Evolutionary conservation across 2,797 vertebrate genomes (phyloP), one percentile per base, ranked within the genome.

Genomic region (Carcharodon carcharias): DNA sequence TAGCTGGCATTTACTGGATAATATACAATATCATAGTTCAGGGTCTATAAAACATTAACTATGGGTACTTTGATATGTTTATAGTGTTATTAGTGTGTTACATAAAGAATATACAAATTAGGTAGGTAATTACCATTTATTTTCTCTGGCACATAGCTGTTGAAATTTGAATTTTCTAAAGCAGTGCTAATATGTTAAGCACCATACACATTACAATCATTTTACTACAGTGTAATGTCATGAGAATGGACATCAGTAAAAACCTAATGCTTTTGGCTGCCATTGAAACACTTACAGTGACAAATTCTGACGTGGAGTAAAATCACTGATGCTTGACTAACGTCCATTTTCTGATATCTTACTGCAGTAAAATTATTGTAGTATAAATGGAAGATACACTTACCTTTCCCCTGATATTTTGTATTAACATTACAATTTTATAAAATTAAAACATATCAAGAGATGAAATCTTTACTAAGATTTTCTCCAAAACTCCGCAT

Each of bases 31-130:
- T 95, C 56, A 73, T 77, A 35, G 69, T 73, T 95, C 50, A 16
- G 58, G 45, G 94, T 95, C 69, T 54, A 95, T 95, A 95, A 95
- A 95, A 77, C 67, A 95, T 77, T 95, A 77, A 77, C 94, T 95
- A 58, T n/a, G 94, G 69, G 94, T 54, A 73, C 67, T 95, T 95
- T 95, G 69, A 95, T 73, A 73, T 95, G 94, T 95, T 95, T 95
- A 95, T 95, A 35, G 94, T 56, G 50, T 71, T 73, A 77, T 95
- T 77, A 95, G 94, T 95, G 50, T 95, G 54, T 73, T 95, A 95
- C 94, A 95, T 95, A 95, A 95, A 95, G 69, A 95, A 73, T 77
- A 95, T 95, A 95, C 94, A 95, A 95, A 95, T 95, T 77, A 95
- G 69, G 50, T 73, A 56, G 94, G 50, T 95, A 77, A 95, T 95